Evolutionary conservation across 2,113 vertebrate species (phyloP).

Genomic region (Odontesthes bonariensis): DNA sequence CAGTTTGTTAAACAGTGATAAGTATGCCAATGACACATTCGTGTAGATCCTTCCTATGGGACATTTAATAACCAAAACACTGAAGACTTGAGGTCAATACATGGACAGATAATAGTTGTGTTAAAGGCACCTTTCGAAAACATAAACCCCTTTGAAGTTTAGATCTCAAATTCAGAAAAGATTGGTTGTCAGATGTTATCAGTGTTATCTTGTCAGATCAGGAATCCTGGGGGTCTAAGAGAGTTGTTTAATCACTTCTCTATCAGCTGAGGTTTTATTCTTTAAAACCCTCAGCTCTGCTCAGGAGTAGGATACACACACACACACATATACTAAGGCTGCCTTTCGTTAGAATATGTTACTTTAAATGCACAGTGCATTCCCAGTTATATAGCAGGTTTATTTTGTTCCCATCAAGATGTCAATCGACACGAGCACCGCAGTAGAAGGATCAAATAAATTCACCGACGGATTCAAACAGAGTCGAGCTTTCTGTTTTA

Average conservation of each 20-base stretch:
- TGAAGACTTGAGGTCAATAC: not conserved
- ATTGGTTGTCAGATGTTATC: conserved; percentile 12
- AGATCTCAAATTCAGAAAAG: conserved; percentile 13
- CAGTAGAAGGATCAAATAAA: not conserved
- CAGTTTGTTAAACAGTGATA: too few species aligned
- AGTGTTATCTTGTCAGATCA: conserved; percentile 6
- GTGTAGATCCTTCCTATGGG: too few species aligned
- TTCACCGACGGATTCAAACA: not conserved
- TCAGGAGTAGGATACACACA: not conserved
- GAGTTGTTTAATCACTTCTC: not conserved
- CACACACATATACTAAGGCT: too few species aligned
- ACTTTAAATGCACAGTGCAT: not conserved
- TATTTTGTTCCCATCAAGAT: not conserved
- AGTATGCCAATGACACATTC: too few species aligned
- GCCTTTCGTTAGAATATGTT: too few species aligned
- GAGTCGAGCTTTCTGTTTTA: not conserved
- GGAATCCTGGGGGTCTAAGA: not conserved
- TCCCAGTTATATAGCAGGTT: not conserved
- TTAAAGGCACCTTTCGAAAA: not conserved
- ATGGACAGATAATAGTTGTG: not conserved
- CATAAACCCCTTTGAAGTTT: not conserved
- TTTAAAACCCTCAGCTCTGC: not conserved
- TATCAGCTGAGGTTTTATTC: conserved; percentile 8
- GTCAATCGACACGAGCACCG: not conserved
- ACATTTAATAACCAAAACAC: not conserved